Percentiles rank a stretch among this genome's conserved stretches.
Conservation (phyloP, 2,113 vertebrate species). For the Callaeas wilsoni region DNA sequence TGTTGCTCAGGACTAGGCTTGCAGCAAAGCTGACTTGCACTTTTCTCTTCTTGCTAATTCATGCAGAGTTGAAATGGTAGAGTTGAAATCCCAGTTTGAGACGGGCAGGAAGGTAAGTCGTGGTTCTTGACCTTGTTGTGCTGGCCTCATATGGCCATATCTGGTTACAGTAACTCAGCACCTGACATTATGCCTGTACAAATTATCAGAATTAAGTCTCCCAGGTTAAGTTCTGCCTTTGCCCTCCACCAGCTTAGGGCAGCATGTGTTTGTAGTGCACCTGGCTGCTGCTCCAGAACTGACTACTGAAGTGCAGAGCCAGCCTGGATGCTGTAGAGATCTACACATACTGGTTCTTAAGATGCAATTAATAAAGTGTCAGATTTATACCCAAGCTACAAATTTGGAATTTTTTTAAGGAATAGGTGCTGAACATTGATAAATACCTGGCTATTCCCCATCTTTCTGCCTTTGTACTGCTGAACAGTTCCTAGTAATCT, state of each 20-base stretch:
- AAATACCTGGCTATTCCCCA: not conserved
- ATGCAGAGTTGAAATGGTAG: not conserved
- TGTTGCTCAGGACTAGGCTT: not conserved
- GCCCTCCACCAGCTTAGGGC: not conserved
- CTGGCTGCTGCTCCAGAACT: not conserved
- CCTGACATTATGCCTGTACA: not conserved
- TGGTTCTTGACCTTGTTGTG: not conserved
- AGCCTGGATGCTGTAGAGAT: not conserved
- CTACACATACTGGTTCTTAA: not conserved
- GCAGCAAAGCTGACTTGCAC: slow-evolving; percentile 16
- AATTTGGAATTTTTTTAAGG: not conserved
- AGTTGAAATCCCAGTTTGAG: not conserved
- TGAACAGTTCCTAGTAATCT: not conserved
- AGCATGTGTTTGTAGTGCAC: not conserved
- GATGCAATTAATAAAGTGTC: not conserved
- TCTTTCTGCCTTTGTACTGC: not conserved
- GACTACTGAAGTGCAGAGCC: not conserved
- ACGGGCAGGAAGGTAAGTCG: not conserved
- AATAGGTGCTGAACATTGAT: not conserved
- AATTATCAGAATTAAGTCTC: not conserved
- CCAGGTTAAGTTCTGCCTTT: not conserved
- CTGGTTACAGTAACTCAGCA: not conserved
- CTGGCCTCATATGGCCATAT: not conserved
- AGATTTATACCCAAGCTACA: not conserved
- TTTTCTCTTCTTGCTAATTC: not conserved